Conservation (phyloP, 2,113 vertebrate species). For the Semicossyphus pulcher region DNA sequence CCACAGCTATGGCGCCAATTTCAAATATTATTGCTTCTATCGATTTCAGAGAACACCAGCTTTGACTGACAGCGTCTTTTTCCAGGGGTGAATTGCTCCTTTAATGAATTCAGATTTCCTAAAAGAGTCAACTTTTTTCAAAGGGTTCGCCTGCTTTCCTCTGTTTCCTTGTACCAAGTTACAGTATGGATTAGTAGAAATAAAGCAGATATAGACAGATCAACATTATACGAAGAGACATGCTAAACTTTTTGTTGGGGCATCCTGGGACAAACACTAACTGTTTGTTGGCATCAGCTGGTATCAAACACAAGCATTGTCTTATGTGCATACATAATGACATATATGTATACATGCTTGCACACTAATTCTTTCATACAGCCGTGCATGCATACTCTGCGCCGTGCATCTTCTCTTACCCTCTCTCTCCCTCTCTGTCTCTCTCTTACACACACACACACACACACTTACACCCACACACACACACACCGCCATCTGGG, state of each 20-base stretch:
- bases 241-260: constrained; percentile 23
- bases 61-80: too few relatives aligned
- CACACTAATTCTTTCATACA: constrained; percentile 48
- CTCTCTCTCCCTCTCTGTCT: constrained; percentile 30
- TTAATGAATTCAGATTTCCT: too few relatives aligned
- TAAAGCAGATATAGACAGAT: too few relatives aligned
- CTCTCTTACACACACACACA: constrained; percentile 20
- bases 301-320: constrained; percentile 84
- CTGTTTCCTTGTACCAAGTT: too few relatives aligned
- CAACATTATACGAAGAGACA: not conserved
- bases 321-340: constrained; percentile 73
- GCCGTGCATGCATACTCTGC: constrained; percentile 44
- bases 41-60: too few relatives aligned
- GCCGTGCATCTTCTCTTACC: constrained; percentile 54
- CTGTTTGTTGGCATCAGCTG: constrained; percentile 20
- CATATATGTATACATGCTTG: constrained; percentile 46
- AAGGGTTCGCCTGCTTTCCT: too few relatives aligned
- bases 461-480: constrained; percentile 29
- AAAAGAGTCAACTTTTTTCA: too few relatives aligned
- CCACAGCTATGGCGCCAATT: too few relatives aligned
- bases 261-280: too few relatives aligned
- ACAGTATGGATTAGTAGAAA: too few relatives aligned
- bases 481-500: constrained; percentile 76
- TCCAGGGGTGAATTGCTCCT: too few relatives aligned
- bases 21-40: too few relatives aligned